phyloP scores from a whole-genome alignment of 1,140 invertebrate species.

The Aphelenchoides avenae region DNA sequence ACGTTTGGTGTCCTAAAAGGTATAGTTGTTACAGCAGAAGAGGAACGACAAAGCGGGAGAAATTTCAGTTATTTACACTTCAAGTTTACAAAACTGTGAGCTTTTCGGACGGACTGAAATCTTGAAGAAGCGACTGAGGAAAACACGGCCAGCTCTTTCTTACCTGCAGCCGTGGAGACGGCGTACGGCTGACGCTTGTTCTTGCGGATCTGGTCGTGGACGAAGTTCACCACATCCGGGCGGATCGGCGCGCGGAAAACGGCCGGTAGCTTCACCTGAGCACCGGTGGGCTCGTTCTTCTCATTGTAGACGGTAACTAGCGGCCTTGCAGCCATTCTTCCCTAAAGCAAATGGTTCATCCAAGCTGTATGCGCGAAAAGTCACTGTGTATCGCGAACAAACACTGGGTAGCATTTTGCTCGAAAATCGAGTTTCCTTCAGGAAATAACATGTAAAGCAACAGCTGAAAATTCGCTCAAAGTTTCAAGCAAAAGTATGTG shows the following conservation, averaged over 20 bases:
- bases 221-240: slow-evolving; percentile 93
- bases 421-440: too few species aligned
- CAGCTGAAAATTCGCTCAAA: too few species aligned
- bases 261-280: slow-evolving; percentile 76
- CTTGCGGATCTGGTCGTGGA: slow-evolving; percentile 90
- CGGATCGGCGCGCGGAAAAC: slow-evolving; percentile 95
- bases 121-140: too few species aligned
- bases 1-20: slow-evolving; percentile 89
- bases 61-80: too few species aligned
- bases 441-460: too few species aligned
- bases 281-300: slow-evolving; percentile 78
- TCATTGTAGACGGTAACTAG: slow-evolving; percentile 88
- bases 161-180: slow-evolving; percentile 93
- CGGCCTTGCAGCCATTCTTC: slow-evolving; percentile 70
- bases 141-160: too few species aligned
- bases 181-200: slow-evolving; percentile 93
- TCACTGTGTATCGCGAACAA: too few species aligned
- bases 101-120: slow-evolving; percentile 1
- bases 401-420: too few species aligned
- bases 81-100: slow-evolving; percentile 16
- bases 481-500: too few species aligned
- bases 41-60: too few species aligned
- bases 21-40: slow-evolving; percentile 23
- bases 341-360: too few species aligned
- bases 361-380: too few species aligned